phyloP scores from a whole-genome alignment of 2,113 vertebrate genomes.

The Neolamprologus fasciatus region DNA sequence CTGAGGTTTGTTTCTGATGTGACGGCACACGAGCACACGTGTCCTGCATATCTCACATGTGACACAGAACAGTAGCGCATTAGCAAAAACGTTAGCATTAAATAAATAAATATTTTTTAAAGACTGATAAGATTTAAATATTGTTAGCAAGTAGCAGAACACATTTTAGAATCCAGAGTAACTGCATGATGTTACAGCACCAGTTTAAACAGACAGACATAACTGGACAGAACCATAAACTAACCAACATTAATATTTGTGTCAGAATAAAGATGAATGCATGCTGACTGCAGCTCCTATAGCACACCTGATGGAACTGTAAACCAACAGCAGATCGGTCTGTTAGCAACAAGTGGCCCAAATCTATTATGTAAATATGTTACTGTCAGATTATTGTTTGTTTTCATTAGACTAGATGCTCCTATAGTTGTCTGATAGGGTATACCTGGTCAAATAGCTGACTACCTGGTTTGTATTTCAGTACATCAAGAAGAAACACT shows the following conservation, averaged over 20 bases:
- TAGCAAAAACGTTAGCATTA: neutral
- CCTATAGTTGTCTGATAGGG: neutral
- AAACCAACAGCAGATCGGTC: neutral
- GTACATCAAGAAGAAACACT: neutral
- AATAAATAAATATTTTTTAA: neutral
- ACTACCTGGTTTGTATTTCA: neutral
- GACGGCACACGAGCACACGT: neutral
- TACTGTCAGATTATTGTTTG: neutral
- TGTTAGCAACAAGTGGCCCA: neutral
- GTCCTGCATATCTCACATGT: neutral
- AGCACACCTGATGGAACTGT: accelerated
- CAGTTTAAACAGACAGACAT: neutral
- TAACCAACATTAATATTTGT: neutral
- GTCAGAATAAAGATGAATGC: neutral
- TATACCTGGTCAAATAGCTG: neutral
- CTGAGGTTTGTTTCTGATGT: neutral
- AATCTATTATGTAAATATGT: neutral
- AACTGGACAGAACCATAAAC: neutral
- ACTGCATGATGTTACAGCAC: neutral
- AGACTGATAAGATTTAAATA: neutral
- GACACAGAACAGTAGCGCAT: neutral
- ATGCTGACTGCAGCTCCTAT: accelerated
- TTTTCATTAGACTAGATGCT: neutral
- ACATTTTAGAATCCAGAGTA: neutral
- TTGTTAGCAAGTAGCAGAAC: neutral